These are phyloP conservation scores for Chloroclysta siterata DNA, from an alignment of 2,888 invertebrate species.

Conservation along the genomic window DNA sequence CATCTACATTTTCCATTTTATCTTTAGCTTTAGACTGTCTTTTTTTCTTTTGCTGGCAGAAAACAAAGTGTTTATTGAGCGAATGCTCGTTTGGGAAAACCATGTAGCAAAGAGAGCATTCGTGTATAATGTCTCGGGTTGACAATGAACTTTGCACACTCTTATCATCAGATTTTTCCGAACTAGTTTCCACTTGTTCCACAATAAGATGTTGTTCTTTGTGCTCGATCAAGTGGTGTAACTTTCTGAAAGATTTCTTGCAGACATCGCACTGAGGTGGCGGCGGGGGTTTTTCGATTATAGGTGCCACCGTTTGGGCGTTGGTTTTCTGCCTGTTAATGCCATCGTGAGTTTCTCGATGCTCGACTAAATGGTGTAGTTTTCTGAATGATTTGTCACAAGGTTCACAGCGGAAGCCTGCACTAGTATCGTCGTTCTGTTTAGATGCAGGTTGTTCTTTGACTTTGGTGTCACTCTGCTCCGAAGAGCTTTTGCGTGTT, in stretches of 20 bases:
- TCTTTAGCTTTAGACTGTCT: constrained; percentile 63
- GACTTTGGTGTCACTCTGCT: constrained; percentile 61
- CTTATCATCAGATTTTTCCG: constrained; percentile 77
- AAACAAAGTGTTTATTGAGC: constrained; percentile 71
- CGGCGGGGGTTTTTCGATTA: constrained; percentile 52
- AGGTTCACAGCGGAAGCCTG: constrained; percentile 79
- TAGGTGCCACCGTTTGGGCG: constrained; percentile 42
- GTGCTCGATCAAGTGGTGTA: constrained; percentile 77
- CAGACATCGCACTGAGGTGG: constrained; percentile 73
- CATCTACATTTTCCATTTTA: constrained; percentile 47
- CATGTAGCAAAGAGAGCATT: constrained; percentile 82
- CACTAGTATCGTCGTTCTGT: constrained; percentile 66
- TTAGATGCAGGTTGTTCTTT: constrained; percentile 54
- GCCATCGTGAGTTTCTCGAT: constrained; percentile 78
- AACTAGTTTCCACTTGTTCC: constrained; percentile 60
- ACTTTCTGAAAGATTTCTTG: constrained; percentile 76
- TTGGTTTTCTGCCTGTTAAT: constrained; percentile 67
- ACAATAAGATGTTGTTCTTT: constrained; percentile 68
- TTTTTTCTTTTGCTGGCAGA: constrained; percentile 73
- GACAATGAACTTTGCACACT: constrained; percentile 74
- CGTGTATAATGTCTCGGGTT: constrained; percentile 80
- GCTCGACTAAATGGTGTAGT: constrained; percentile 80
- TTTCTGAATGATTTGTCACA: constrained; percentile 82
- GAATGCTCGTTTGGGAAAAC: constrained; percentile 83
- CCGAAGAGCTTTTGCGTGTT: constrained; percentile 68